Evolutionary conservation across 2,888 invertebrate species (phyloP).

Genomic region (Quadroppia sp.): DNA sequence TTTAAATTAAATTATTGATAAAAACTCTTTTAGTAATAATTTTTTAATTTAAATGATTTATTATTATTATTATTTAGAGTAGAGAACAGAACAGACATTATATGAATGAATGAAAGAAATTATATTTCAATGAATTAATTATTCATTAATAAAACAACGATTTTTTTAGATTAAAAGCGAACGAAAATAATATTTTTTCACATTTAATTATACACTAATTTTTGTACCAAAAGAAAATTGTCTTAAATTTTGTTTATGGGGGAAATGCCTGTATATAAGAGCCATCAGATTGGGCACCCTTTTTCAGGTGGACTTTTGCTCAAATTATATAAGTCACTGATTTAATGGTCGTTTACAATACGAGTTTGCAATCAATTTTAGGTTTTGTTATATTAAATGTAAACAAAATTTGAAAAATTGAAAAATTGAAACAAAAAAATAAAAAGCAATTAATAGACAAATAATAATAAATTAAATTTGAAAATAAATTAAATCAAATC

Average conservation of each 20-base stretch:
- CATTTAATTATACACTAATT: slow-evolving; percentile 22
- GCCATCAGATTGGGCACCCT: background rate
- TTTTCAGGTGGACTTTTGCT: background rate
- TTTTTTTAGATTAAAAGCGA: background rate
- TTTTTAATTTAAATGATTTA: slow-evolving; percentile 4
- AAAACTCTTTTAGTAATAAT: background rate
- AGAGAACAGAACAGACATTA: slow-evolving; percentile 13
- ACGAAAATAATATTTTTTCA: too few species aligned
- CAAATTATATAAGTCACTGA: slow-evolving; percentile 11
- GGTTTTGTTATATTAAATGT: background rate
- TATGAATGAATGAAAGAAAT: slow-evolving; percentile 13
- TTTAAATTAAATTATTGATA: background rate
- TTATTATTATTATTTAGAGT: background rate
- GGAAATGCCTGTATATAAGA: slow-evolving; percentile 6
- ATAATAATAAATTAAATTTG: background rate
- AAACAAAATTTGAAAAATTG: too few species aligned
- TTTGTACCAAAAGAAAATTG: slow-evolving; percentile 20
- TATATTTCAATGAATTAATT: slow-evolving; percentile 2
- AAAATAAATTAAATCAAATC: background rate
- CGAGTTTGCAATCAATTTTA: background rate
- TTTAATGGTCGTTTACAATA: slow-evolving; percentile 12
- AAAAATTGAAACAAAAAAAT: background rate
- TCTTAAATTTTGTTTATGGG: background rate
- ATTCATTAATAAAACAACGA: slow-evolving; percentile 1
- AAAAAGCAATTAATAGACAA: background rate